These are phyloP conservation scores for Sitodiplosis mosellana DNA, from an alignment of 1,140 invertebrate genomes.

Conservation along the genomic window DNA sequence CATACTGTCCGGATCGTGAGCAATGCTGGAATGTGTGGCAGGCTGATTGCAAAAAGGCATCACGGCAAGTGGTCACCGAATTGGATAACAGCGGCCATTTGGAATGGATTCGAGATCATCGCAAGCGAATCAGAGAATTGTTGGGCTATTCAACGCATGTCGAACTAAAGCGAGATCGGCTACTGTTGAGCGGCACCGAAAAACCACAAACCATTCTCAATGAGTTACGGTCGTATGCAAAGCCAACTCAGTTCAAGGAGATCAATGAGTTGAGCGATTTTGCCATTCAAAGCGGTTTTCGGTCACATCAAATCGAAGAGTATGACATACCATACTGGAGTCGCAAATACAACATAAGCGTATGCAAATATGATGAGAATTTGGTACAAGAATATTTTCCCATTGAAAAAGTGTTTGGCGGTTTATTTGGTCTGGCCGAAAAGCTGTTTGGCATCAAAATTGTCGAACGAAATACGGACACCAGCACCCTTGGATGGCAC, in stretches of 20 bases:
- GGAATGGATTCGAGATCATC: conserved; percentile 53
- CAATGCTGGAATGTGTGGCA: conserved; percentile 70
- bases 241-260: conserved; percentile 56
- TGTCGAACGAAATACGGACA: conserved; percentile 36
- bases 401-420: conserved; percentile 51
- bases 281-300: conserved; percentile 52
- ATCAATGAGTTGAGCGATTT: conserved; percentile 51
- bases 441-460: conserved; percentile 70
- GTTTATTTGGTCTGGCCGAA: conserved; percentile 54
- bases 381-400: conserved; percentile 68
- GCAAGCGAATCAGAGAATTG: conserved; percentile 48
- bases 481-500: conserved; percentile 59
- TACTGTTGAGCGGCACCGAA: conserved; percentile 75
- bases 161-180: conserved; percentile 83
- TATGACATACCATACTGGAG: conserved; percentile 84
- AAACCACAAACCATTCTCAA: conserved; percentile 58
- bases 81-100: conserved; percentile 53
- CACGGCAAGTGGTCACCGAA: conserved; percentile 37
- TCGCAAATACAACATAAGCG: conserved; percentile 41
- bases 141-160: conserved; percentile 64
- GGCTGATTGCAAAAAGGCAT: conserved; percentile 49
- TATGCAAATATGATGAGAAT: conserved; percentile 50
- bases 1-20: conserved; percentile 61
- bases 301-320: conserved; percentile 18
- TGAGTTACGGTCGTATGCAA: conserved; percentile 42